Conservation (phyloP, 2,888 invertebrate genomes). For the Tachina grossa region DNA sequence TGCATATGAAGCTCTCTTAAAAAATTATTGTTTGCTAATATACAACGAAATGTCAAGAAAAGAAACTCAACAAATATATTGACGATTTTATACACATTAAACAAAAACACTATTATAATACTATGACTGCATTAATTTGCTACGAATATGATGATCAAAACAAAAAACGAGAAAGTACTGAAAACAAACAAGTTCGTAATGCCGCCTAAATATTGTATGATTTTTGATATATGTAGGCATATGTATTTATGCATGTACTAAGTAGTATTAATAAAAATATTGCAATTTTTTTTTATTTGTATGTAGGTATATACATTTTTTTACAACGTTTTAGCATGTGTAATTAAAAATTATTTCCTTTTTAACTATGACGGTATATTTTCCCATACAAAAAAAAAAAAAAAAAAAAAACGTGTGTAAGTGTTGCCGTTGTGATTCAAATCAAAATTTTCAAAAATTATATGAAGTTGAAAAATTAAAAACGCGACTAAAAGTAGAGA, state of each 20-base stretch:
- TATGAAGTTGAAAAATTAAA: constrained; percentile 26
- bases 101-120: constrained; percentile 5
- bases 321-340: no score
- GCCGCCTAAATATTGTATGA: constrained; percentile 31
- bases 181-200: constrained; percentile 24
- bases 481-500: constrained; percentile 36
- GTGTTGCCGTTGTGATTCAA: constrained; percentile 55
- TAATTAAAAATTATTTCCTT: neutral
- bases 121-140: constrained; percentile 61
- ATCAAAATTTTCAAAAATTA: constrained; percentile 35
- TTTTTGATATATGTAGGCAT: neutral
- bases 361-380: constrained; percentile 3
- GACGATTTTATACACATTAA: constrained; percentile 41
- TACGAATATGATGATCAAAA: constrained; percentile 80
- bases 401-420: constrained; percentile 1
- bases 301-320: no score
- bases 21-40: constrained; percentile 17
- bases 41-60: constrained; percentile 51
- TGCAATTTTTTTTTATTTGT: no score
- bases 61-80: constrained; percentile 54
- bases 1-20: constrained; percentile 33
- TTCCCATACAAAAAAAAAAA: neutral
- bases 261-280: neutral
- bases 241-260: neutral
- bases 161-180: constrained; percentile 75